Evolutionary conservation across 2,797 vertebrate species (phyloP), one percentile per base, ranked within the genome.

Genomic region (Ataeniobius toweri): DNA sequence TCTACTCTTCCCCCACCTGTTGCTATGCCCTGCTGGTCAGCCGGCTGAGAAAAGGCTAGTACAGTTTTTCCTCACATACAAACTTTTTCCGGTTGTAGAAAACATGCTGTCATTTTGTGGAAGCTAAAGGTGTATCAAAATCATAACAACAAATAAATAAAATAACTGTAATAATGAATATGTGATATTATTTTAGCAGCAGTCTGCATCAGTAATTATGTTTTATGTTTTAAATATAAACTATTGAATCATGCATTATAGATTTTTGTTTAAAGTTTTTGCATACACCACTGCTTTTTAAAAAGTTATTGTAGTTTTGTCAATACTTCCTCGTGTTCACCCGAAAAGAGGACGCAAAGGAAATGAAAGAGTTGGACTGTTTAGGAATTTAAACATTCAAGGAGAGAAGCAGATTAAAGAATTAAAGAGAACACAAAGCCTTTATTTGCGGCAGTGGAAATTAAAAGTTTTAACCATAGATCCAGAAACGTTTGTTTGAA

Each of bases 401-500:
- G 80, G 77, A 79, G 24, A 65, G 63, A 81, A 81, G 74, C 71
- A 79, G 88, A 88, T 90, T 88, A 84, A 80, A 83, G 28, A 55
- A 69, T 61, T 48, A 75, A 75, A 73, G 13, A 61, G 22, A 77
- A 89, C 82, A 82, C 73, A 89, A 91, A 91, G 80, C 39, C 72
- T 82, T 87, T 51, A n/a, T 71, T 68, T 72, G 48, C 81, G 84
- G 83, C 71, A 76, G 75, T 68, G 51, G 70, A 80, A 83, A 82
- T 58, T 12, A 75, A 74, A 41, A 77, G 48, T 84, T 84, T 65
- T 75, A 87, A 75, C 75, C 81, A 83, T 83, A 87, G 71, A 84
- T 87, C 68, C 80, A 85, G 75, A 83, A 77, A 81, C 73, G 87
- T 84, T 84, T 77, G 75, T 87, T 88, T 87, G 79, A 89, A 88